Conservation (phyloP, 2,888 invertebrate species). For the Piscicola geometra region DNA sequence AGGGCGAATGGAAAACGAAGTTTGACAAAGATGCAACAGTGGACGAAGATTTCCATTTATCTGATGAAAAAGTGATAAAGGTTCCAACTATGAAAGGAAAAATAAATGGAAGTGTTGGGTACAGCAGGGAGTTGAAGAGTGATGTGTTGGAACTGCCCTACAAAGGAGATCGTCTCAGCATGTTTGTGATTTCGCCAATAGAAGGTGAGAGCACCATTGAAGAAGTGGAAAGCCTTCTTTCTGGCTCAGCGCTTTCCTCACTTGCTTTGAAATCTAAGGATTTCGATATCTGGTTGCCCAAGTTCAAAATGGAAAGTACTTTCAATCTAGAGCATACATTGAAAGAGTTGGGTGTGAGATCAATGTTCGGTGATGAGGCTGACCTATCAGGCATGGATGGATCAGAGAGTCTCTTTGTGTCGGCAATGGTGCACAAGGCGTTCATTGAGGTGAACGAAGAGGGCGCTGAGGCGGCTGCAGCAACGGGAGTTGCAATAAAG, state of each 20-base stretch:
- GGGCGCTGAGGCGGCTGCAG: constrained; percentile 47
- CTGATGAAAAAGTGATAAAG: background rate
- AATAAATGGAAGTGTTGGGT: background rate
- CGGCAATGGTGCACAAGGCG: constrained; percentile 51
- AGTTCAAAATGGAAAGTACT: constrained; percentile 42
- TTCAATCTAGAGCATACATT: constrained; percentile 38
- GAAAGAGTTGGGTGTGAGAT: constrained; percentile 39
- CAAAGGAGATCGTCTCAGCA: constrained; percentile 44
- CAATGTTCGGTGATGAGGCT: constrained; percentile 45
- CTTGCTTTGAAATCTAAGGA: too few species aligned
- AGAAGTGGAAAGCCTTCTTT: constrained; percentile 35
- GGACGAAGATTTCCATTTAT: constrained; percentile 63
- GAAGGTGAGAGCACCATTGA: constrained; percentile 9
- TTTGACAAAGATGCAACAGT: constrained; percentile 65
- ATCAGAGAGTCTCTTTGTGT: constrained; percentile 45
- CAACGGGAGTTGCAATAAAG: constrained; percentile 41
- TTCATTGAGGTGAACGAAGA: constrained; percentile 48
- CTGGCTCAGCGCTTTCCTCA: constrained; percentile 4
- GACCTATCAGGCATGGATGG: constrained; percentile 50
- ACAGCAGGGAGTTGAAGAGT: background rate
- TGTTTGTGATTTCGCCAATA: constrained; percentile 43
- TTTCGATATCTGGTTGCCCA: constrained; percentile 41
- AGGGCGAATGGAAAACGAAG: constrained; percentile 52
- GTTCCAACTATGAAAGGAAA: constrained; percentile 24
- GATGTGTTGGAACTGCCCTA: constrained; percentile 67